Evolutionary conservation across 2,113 vertebrate genomes (phyloP).

Genomic region (Corythornis madagascariensis): DNA sequence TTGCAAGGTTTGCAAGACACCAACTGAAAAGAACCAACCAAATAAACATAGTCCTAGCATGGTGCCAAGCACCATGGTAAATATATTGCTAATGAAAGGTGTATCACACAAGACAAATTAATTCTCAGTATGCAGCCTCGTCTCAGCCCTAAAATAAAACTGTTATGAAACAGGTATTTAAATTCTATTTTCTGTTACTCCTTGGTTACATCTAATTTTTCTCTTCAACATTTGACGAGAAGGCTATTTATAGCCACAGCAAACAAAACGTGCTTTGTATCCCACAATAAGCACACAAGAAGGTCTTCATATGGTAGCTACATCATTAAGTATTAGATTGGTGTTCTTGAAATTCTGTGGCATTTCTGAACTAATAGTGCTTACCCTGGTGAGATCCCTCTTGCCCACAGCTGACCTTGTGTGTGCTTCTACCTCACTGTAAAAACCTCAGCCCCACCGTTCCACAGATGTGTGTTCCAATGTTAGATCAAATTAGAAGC

Average conservation of each 20-base stretch:
- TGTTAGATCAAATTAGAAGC: background rate
- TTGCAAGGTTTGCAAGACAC: background rate
- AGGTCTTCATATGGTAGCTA: background rate
- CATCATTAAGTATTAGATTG: background rate
- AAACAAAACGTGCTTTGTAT: background rate
- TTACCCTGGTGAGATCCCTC: background rate
- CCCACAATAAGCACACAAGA: background rate
- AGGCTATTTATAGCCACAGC: background rate
- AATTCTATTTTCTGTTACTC: constrained; percentile 20
- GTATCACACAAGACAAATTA: background rate
- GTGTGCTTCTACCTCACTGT: background rate
- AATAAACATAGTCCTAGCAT: background rate
- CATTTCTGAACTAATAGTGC: background rate
- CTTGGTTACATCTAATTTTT: constrained; percentile 16
- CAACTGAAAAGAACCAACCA: background rate
- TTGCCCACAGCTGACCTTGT: background rate
- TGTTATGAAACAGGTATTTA: constrained; percentile 26
- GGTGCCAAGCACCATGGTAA: background rate
- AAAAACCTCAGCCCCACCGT: background rate
- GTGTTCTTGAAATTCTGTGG: background rate
- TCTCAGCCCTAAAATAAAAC: background rate
- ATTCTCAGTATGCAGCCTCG: background rate
- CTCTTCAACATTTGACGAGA: background rate
- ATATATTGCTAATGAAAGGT: background rate
- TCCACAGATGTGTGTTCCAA: background rate